phyloP scores from a whole-genome alignment of 2,888 invertebrate genomes.

The Dasypogon diadema region DNA sequence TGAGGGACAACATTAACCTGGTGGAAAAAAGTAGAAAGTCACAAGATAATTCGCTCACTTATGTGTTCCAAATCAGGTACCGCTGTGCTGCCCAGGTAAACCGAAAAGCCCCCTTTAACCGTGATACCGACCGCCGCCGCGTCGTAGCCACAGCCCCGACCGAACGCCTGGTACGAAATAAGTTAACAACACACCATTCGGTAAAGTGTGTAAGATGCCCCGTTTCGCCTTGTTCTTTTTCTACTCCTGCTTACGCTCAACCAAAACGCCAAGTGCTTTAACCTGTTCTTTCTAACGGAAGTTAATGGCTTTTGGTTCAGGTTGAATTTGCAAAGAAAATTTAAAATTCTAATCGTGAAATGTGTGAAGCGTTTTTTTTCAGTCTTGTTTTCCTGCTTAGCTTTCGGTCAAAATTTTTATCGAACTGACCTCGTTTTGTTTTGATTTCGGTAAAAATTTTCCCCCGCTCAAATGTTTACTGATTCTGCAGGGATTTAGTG shows the following conservation, averaged over 20 bases:
- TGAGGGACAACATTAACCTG: neutral
- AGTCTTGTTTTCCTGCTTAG: neutral
- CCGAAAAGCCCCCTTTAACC: too few relatives aligned
- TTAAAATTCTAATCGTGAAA: conserved; percentile 41
- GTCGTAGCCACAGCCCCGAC: neutral
- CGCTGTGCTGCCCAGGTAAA: neutral
- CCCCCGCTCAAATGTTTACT: too few relatives aligned
- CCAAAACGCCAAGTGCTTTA: conserved; percentile 39
- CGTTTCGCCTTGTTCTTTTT: neutral
- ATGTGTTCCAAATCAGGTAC: neutral
- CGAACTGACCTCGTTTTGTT: too few relatives aligned
- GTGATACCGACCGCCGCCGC: neutral
- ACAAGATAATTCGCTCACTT: neutral
- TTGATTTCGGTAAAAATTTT: too few relatives aligned
- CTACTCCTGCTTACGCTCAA: conserved; percentile 4
- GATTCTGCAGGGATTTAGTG: too few relatives aligned
- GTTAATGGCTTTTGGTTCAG: conserved; percentile 37
- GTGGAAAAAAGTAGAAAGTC: neutral
- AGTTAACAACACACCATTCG: neutral
- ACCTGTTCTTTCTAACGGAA: conserved; percentile 39
- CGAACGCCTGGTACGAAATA: neutral
- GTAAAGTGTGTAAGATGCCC: neutral
- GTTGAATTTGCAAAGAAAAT: conserved; percentile 25
- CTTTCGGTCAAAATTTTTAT: neutral
- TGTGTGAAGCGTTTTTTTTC: neutral